Evolutionary conservation across 2,797 vertebrate species (phyloP).

Genomic region (Tenualosa ilisha): DNA sequence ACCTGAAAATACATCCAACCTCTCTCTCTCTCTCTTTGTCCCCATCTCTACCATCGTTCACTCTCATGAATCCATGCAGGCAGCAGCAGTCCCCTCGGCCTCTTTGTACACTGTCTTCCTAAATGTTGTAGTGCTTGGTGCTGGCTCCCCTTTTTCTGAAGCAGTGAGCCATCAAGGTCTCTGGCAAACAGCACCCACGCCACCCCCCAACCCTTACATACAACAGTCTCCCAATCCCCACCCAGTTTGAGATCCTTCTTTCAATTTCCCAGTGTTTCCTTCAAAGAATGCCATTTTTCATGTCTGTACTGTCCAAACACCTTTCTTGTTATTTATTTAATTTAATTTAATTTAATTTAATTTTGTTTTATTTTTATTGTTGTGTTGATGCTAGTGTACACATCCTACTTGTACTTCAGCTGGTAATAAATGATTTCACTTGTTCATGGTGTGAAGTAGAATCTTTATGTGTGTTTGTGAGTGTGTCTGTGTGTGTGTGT

Average conservation of each 20-base stretch:
- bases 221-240: not conserved
- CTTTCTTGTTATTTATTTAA: not conserved
- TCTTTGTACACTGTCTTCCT: not conserved
- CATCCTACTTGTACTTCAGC: not conserved
- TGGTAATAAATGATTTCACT: not conserved
- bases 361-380: not conserved
- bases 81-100: not conserved
- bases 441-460: not conserved
- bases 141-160: not conserved
- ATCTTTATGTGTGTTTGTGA: not conserved
- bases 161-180: not conserved
- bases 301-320: not conserved
- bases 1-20: not conserved
- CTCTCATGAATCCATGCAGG: not conserved
- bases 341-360: not conserved
- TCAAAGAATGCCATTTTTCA: slow-evolving; percentile 2
- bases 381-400: not conserved
- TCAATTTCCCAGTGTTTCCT: not conserved
- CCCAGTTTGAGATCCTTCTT: not conserved
- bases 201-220: too few species aligned
- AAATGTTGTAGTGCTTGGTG: not conserved
- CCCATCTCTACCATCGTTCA: not conserved
- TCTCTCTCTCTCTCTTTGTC: not conserved
- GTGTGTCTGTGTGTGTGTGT: not conserved
- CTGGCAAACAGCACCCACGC: not conserved